These are phyloP conservation scores for Sebastes vulpes DNA, from an alignment of 2,797 vertebrate species.

Conservation along the genomic window DNA sequence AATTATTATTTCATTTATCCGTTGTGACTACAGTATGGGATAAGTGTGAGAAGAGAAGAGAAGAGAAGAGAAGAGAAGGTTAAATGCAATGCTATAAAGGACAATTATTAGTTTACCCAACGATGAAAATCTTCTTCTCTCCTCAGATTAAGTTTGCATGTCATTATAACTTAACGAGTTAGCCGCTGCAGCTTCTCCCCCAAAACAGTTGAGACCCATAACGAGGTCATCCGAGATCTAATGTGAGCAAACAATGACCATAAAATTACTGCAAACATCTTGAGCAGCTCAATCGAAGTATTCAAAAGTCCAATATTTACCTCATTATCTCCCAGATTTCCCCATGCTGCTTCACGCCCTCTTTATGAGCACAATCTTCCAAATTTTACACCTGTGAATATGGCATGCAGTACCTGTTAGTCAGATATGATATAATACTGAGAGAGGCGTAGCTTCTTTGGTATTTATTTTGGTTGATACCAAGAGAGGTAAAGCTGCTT, in stretches of 20 bases:
- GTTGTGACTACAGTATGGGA: neutral
- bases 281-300: conserved; percentile 51
- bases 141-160: conserved; percentile 46
- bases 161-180: conserved; percentile 35
- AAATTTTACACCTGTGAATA: neutral
- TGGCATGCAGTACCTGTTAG: neutral
- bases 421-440: neutral
- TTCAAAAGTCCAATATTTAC: conserved; percentile 74
- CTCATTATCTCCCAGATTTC: conserved; percentile 55
- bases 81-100: conserved; percentile 8
- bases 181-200: conserved; percentile 1
- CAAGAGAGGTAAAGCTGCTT: neutral
- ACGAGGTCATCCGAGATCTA: conserved; percentile 54
- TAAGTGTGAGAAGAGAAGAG: neutral
- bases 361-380: neutral
- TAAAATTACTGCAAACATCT: conserved; percentile 71
- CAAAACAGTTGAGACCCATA: conserved; percentile 39
- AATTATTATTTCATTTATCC: conserved; percentile 29
- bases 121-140: neutral
- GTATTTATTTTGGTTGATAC: neutral
- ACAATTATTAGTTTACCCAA: conserved; percentile 10
- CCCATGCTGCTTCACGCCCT: neutral
- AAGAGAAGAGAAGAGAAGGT: conserved; percentile 1
- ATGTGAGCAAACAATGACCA: conserved; percentile 65
- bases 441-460: neutral